Evolutionary conservation across 2,888 invertebrate genomes (phyloP).

Genomic region (Copidosoma aretas): DNA sequence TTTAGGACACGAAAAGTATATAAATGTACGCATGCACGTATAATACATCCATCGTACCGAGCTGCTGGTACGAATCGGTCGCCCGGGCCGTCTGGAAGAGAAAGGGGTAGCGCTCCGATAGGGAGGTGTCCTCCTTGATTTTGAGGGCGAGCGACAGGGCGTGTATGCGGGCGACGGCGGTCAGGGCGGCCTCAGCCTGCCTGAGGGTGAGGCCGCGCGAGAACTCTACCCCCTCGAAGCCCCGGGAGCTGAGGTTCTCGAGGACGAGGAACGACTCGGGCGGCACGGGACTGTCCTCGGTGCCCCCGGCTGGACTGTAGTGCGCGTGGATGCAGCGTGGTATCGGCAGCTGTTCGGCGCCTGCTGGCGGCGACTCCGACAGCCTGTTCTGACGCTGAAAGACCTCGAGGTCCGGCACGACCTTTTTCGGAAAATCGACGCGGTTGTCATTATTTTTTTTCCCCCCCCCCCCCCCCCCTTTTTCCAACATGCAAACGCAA

Average conservation of each 20-base stretch:
- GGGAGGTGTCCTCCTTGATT: conserved; percentile 64
- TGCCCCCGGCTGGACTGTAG: conserved; percentile 65
- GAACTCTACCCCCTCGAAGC: conserved; percentile 73
- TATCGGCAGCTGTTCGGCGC: conserved; percentile 68
- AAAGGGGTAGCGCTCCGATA: conserved; percentile 70
- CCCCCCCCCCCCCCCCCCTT: too few relatives aligned
- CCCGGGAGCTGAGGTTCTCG: conserved; percentile 74
- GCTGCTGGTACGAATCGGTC: conserved; percentile 79
- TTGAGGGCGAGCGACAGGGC: conserved; percentile 74
- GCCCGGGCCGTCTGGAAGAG: conserved; percentile 80
- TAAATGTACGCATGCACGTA: too few relatives aligned
- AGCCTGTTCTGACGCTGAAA: conserved; percentile 65
- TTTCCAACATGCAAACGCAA: too few relatives aligned
- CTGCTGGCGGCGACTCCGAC: conserved; percentile 55
- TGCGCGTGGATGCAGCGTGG: conserved; percentile 75
- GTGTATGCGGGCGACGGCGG: conserved; percentile 76
- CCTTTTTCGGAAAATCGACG: conserved; percentile 60
- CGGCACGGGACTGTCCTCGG: conserved; percentile 61
- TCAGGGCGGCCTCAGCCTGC: conserved; percentile 74
- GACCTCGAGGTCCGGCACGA: conserved; percentile 73
- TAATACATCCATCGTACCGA: too few relatives aligned
- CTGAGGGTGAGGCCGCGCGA: conserved; percentile 71
- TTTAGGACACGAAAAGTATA: too few relatives aligned
- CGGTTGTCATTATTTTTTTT: too few relatives aligned
- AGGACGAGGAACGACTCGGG: conserved; percentile 76